These are phyloP conservation scores for Lophotis ruficrista DNA, from an alignment of 2,113 vertebrate genomes.

Conservation along the genomic window DNA sequence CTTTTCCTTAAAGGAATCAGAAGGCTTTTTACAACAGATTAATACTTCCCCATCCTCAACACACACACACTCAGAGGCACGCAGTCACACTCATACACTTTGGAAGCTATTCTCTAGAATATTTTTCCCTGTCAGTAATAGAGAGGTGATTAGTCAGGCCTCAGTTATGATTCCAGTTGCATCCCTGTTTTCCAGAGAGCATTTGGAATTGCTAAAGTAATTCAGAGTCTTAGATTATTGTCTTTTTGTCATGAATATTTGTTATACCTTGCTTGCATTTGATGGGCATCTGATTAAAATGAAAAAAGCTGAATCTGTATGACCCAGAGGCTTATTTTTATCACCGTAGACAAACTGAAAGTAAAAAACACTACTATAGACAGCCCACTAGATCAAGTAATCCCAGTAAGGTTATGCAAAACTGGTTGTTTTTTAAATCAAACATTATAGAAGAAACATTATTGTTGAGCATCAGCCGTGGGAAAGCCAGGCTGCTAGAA, in stretches of 20 bases:
- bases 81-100: neutral
- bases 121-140: neutral
- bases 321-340: neutral
- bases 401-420: neutral
- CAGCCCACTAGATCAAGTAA: neutral
- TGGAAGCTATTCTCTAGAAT: neutral
- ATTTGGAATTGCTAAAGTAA: constrained; percentile 17
- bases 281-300: constrained; percentile 5
- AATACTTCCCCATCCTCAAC: neutral
- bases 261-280: neutral
- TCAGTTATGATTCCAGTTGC: neutral
- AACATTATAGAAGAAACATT: neutral
- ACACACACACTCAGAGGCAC: neutral
- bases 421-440: neutral
- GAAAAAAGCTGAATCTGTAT: neutral
- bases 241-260: constrained; percentile 11
- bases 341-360: neutral
- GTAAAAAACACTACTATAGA: neutral
- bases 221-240: constrained; percentile 14
- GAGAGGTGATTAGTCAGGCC: neutral
- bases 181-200: constrained; percentile 28
- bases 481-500: neutral
- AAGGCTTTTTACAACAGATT: neutral
- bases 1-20: neutral
- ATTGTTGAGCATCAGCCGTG: neutral